Conservation (phyloP, 2,113 vertebrate genomes). For the Perca fluviatilis region DNA sequence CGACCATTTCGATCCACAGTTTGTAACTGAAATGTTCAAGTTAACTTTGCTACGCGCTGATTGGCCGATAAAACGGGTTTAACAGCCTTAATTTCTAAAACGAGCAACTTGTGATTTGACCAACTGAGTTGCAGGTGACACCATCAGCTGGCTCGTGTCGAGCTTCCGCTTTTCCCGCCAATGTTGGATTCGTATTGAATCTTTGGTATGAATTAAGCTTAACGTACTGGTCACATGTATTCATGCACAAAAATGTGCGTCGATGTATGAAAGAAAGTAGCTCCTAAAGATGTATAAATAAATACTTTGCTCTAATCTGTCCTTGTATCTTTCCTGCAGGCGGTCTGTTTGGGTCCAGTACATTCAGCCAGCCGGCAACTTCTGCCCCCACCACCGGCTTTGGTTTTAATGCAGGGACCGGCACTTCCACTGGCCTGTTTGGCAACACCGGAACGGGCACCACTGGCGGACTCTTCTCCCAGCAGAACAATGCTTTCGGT, state of each 20-base stretch:
- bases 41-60: too few species aligned
- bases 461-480: slow-evolving; percentile 92
- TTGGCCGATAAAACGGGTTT: too few species aligned
- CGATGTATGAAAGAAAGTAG: not conserved
- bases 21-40: too few species aligned
- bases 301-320: not conserved
- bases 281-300: not conserved
- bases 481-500: slow-evolving; percentile 94
- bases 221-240: not conserved
- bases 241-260: not conserved
- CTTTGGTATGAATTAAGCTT: too few species aligned
- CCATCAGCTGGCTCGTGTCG: too few species aligned
- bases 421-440: slow-evolving; percentile 91
- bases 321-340: slow-evolving; percentile 74
- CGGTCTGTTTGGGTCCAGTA: slow-evolving; percentile 93
- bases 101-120: too few species aligned
- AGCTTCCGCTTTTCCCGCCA: too few species aligned
- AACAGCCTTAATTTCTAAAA: too few species aligned
- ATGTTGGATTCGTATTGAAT: too few species aligned
- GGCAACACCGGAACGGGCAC: slow-evolving; percentile 89
- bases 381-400: slow-evolving; percentile 93
- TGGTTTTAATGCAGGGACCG: slow-evolving; percentile 91
- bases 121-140: too few species aligned
- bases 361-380: slow-evolving; percentile 93
- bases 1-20: too few species aligned